Percentiles rank a stretch among this genome's conserved stretches.
Evolutionary conservation across 2,797 vertebrate species (phyloP).

Genomic region (Alectoris magna): DNA sequence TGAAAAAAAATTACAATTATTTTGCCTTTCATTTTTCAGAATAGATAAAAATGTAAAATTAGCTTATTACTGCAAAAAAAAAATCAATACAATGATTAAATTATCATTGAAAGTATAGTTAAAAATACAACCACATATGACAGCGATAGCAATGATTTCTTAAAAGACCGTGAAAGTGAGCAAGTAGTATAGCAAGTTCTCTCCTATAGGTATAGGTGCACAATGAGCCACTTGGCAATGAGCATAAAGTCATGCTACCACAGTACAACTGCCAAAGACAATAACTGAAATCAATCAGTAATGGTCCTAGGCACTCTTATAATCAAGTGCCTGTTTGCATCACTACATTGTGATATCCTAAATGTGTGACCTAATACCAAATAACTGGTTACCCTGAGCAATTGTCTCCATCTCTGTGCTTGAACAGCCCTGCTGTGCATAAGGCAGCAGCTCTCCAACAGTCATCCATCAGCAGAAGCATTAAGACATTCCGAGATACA

Average conservation of each 20-base stretch:
- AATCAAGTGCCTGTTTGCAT: neutral
- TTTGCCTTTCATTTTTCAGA: neutral
- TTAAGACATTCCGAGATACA: neutral
- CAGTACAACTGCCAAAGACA: neutral
- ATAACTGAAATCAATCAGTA: neutral
- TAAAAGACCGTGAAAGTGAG: neutral
- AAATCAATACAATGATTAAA: slow-evolving; percentile 25
- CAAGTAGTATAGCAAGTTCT: neutral
- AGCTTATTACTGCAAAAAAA: neutral
- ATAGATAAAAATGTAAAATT: neutral
- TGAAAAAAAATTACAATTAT: neutral
- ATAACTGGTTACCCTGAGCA: neutral
- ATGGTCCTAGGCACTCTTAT: neutral
- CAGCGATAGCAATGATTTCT: neutral
- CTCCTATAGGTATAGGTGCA: neutral
- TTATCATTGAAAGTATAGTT: slow-evolving; percentile 7
- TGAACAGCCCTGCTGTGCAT: neutral
- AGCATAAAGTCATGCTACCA: neutral
- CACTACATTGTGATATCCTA: neutral
- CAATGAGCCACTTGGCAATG: neutral
- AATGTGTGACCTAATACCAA: neutral
- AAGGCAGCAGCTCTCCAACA: neutral
- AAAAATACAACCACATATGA: neutral
- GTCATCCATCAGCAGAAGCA: neutral
- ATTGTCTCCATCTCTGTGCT: neutral